phyloP scores from a whole-genome alignment of 2,113 vertebrate species.

The Trochalopteron elliotii region DNA sequence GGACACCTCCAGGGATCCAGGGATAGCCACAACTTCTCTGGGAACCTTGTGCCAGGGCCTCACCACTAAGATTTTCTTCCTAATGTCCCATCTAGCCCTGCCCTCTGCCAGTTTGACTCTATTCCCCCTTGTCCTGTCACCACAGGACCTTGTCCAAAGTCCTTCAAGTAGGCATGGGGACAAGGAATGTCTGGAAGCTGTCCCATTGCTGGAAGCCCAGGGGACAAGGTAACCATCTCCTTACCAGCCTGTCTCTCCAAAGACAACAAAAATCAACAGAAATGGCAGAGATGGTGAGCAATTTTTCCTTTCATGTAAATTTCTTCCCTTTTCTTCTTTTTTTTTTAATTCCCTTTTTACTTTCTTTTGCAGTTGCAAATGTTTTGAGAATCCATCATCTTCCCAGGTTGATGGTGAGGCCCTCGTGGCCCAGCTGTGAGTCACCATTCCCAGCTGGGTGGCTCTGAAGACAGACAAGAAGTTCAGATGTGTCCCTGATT shows the following conservation, averaged over 20 bases:
- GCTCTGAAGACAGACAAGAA: not conserved
- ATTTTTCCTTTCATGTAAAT: not conserved
- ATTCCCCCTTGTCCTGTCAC: not conserved
- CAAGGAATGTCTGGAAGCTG: not conserved
- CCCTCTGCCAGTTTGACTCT: not conserved
- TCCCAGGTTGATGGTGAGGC: conserved; percentile 6
- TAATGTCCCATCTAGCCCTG: not conserved
- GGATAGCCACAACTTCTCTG: not conserved
- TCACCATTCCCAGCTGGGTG: conserved; percentile 16
- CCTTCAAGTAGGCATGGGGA: not conserved
- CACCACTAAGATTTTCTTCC: not conserved
- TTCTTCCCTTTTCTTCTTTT: too few species aligned
- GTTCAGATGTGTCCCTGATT: not conserved
- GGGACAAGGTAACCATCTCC: not conserved
- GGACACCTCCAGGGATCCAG: not conserved
- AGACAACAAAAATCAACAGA: not conserved
- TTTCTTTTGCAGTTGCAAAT: not conserved
- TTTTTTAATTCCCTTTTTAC: not conserved
- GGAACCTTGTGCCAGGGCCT: not conserved
- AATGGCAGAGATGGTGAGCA: not conserved
- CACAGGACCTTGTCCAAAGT: too few species aligned
- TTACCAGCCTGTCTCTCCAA: not conserved
- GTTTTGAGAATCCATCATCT: not conserved
- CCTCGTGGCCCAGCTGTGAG: not conserved
- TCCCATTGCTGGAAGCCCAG: not conserved